phyloP scores from a whole-genome alignment of 2,797 vertebrate genomes.

The Phrynocephalus forsythii region DNA sequence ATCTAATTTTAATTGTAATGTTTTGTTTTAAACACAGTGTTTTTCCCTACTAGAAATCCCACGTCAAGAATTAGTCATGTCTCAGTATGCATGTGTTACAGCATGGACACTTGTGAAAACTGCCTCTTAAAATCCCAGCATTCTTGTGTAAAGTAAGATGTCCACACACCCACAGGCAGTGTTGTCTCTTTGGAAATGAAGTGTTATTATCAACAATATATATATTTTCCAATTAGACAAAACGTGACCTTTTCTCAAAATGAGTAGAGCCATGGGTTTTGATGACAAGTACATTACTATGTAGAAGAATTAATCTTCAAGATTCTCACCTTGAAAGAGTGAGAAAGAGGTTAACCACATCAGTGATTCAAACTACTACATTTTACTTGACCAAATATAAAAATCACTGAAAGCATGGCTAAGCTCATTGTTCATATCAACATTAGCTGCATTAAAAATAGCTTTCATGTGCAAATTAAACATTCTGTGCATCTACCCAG shows the following conservation, averaged over 20 bases:
- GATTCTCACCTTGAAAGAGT: background rate
- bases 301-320: background rate
- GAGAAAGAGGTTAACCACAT: background rate
- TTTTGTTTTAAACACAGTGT: no score
- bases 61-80: no score
- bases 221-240: slow-evolving; percentile 76
- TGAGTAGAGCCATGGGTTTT: slow-evolving; percentile 4
- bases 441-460: background rate
- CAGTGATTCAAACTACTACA: background rate
- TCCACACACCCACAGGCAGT: background rate
- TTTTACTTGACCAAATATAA: background rate
- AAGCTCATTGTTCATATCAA: background rate
- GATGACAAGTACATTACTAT: slow-evolving; percentile 30
- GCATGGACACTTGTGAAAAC: background rate
- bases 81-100: background rate
- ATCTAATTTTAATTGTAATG: no score
- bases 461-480: slow-evolving; percentile 23
- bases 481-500: slow-evolving; percentile 49
- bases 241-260: slow-evolving; percentile 61
- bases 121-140: background rate
- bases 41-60: no score
- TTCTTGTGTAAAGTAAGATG: background rate
- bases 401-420: background rate
- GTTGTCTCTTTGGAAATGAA: background rate
- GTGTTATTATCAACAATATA: background rate